phyloP scores from a whole-genome alignment of 2,113 vertebrate genomes.

The Danionella cerebrum region DNA sequence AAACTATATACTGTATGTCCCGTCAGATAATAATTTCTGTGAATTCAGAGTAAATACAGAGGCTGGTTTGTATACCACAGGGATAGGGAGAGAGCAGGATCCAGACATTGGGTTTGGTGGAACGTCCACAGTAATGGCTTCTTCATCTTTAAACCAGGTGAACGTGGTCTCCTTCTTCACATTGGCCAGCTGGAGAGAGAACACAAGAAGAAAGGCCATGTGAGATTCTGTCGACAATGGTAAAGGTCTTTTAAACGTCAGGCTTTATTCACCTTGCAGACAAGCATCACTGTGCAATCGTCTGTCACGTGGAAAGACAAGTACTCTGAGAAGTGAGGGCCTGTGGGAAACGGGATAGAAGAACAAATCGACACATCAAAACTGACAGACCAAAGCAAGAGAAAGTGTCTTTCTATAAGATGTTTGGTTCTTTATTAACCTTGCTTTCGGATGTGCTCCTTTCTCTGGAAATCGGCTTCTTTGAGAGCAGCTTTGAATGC shows the following conservation, averaged over 20 bases:
- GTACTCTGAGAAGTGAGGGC: slow-evolving; percentile 87
- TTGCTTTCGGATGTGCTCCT: slow-evolving; percentile 91
- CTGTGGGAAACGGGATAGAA: slow-evolving; percentile 50
- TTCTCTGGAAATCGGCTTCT: slow-evolving; percentile 86
- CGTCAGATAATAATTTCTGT: too few relatives aligned
- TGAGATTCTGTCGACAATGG: not conserved
- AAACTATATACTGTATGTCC: not conserved
- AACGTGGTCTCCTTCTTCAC: slow-evolving; percentile 86
- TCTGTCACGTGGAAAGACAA: slow-evolving; percentile 80
- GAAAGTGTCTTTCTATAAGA: not conserved
- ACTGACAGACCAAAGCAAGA: too few relatives aligned
- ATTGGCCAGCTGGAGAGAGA: slow-evolving; percentile 74
- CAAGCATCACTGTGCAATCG: slow-evolving; percentile 80
- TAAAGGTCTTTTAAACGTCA: not conserved
- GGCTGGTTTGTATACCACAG: slow-evolving; percentile 86
- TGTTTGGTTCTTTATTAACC: slow-evolving; percentile 65
- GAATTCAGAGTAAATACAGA: too few relatives aligned
- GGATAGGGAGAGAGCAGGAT: slow-evolving; percentile 72
- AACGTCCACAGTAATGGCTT: slow-evolving; percentile 65
- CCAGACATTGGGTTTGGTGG: slow-evolving; percentile 74
- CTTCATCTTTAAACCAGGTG: slow-evolving; percentile 87
- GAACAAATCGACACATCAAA: not conserved
- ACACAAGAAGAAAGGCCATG: not conserved
- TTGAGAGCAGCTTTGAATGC: slow-evolving; percentile 79
- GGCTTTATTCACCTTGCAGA: slow-evolving; percentile 73